Percentiles rank a stretch among this genome's conserved stretches.
phyloP scores from a whole-genome alignment of 1,140 invertebrate species.

The Drosophila pseudoobscura region DNA sequence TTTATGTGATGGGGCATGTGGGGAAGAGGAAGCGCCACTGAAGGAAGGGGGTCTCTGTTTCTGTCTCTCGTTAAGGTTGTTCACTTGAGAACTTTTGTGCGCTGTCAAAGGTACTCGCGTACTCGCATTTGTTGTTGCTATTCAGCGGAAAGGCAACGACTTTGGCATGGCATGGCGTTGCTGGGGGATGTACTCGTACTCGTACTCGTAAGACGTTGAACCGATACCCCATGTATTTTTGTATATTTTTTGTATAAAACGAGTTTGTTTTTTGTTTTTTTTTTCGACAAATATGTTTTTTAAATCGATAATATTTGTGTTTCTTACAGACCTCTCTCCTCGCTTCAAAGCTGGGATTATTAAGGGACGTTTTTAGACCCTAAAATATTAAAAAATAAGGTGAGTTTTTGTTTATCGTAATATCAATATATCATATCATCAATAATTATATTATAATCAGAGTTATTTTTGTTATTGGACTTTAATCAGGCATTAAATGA shows the following conservation, averaged over 20 bases:
- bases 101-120: constrained; percentile 42
- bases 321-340: background rate
- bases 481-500: constrained; percentile 9
- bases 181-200: too few species aligned
- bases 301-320: background rate
- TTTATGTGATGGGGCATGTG: constrained; percentile 8
- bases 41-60: too few species aligned
- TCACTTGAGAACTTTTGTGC: constrained; percentile 56
- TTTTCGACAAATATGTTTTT: constrained; percentile 1
- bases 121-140: constrained; percentile 35
- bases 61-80: constrained; percentile 40
- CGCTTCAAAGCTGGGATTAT: too few species aligned
- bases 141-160: constrained; percentile 45
- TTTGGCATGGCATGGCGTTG: constrained; percentile 11
- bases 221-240: constrained; percentile 54
- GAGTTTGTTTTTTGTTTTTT: constrained; percentile 4
- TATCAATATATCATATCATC: too few species aligned
- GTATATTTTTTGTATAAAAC: constrained; percentile 1
- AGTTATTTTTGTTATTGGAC: background rate
- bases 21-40: constrained; percentile 9
- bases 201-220: constrained; percentile 51
- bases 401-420: too few species aligned
- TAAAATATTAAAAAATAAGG: too few species aligned
- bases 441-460: too few species aligned
- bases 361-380: too few species aligned